Conservation (phyloP, 2,888 invertebrate species). For the Acanthococcus lagerstroemiae region DNA sequence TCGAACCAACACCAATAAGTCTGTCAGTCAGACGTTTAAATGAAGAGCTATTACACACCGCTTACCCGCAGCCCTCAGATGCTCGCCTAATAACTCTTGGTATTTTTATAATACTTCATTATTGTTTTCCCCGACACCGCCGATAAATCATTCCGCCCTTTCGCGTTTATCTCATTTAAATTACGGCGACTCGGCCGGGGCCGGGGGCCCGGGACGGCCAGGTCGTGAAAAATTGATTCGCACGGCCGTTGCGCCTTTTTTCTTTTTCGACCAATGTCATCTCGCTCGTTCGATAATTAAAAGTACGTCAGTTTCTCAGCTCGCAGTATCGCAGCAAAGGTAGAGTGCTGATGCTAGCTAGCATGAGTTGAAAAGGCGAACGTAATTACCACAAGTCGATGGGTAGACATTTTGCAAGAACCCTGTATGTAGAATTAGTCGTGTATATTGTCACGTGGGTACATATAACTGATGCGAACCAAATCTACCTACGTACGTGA, state of each 20-base stretch:
- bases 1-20: constrained; percentile 24
- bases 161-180: constrained; percentile 5
- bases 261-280: no score
- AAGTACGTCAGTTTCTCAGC: no score
- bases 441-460: no score
- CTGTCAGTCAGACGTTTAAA: constrained; percentile 31
- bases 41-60: constrained; percentile 30
- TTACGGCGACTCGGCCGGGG: constrained; percentile 3
- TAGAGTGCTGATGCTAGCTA: no score
- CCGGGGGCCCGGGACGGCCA: no score
- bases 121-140: constrained; percentile 18
- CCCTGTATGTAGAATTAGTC: no score
- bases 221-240: constrained; percentile 9
- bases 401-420: no score
- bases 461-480: no score
- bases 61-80: constrained; percentile 11
- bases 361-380: no score
- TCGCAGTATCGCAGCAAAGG: not conserved
- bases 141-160: constrained; percentile 25
- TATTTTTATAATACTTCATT: constrained; percentile 31
- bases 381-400: no score
- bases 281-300: not conserved
- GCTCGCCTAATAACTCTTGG: constrained; percentile 28
- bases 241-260: not conserved
- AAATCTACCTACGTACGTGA: no score